Evolutionary conservation across 2,888 invertebrate genomes (phyloP), one percentile per base, ranked within the genome.

Genomic region (Drosophila nigricruria): DNA sequence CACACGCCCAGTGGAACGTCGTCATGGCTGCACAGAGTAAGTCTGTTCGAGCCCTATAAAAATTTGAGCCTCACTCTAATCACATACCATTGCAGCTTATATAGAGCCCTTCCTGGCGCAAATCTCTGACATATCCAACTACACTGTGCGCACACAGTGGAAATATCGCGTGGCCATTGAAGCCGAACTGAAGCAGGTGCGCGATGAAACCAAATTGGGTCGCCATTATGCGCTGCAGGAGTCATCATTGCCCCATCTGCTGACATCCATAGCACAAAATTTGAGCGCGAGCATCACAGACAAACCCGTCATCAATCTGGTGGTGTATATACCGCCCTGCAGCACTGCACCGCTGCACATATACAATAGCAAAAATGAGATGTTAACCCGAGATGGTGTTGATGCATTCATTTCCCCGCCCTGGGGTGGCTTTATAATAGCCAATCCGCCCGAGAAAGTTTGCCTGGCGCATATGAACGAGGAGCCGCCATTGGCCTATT

Each of bases 391-490:
- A 53, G 88, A 94, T 70, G 92, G 94, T 30, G 93, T 95, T 27
- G 96, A 96, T 91, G 96, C 96, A 4, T 97, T 97, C 92, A 94
- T 96, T 85, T 97, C 97, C 0, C 96, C 97, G 0, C 95, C 97
- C 68, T 98, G 98, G 98, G 98, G 98, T 45, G 98, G 97, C 1
- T 95, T 98, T 68, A 94, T 96, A 56, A 94, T 98, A 42, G 94
- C 95, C 66, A 97, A 96, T 92, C 96, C 97, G 9, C 93, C 95
- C 2, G 82, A 91, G 16, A 93, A 92, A 0, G 94, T 94, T 23
- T 96, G 96, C 81, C 81, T 93, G 54, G 86, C 90, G 1, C 91
- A 93, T 49, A 88, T 92, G 45, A 89, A 92, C 14, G 86, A 81
- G 10, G 50, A 87, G 12, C 54, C 73, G 8, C 79, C 86, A 12